These are phyloP conservation scores for Chesias legatella DNA, from an alignment of 2,888 invertebrate species.

Conservation along the genomic window DNA sequence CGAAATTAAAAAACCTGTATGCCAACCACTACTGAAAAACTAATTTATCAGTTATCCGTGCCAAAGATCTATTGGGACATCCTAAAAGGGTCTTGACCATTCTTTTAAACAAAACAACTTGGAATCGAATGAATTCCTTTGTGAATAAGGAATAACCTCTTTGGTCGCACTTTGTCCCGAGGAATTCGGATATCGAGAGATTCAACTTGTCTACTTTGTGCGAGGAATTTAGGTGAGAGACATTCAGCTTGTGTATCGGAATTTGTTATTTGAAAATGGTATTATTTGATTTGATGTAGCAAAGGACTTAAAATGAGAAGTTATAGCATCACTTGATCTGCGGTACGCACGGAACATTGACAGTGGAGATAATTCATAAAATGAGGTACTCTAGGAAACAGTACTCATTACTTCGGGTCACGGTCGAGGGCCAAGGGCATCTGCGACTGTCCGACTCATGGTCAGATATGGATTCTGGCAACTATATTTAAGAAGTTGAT, in stretches of 20 bases:
- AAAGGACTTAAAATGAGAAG: too few relatives aligned
- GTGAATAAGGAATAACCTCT: constrained; percentile 23
- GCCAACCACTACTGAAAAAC: constrained; percentile 19
- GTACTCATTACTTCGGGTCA: too few relatives aligned
- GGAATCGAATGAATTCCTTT: constrained; percentile 24
- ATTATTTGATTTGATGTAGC: constrained; percentile 2
- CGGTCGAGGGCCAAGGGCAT: too few relatives aligned
- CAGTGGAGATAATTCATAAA: too few relatives aligned
- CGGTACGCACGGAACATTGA: too few relatives aligned
- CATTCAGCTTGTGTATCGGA: constrained; percentile 2
- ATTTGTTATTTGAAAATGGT: constrained; percentile 3
- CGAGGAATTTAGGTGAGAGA: constrained; percentile 6
- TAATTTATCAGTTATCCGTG: constrained; percentile 35
- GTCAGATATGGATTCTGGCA: too few relatives aligned
- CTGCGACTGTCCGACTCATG: too few relatives aligned
- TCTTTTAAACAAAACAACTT: constrained; percentile 34
- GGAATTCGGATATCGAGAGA: constrained; percentile 16
- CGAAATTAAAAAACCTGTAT: not conserved
- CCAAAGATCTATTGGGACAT: constrained; percentile 30
- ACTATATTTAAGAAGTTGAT: too few relatives aligned
- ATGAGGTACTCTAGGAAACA: too few relatives aligned
- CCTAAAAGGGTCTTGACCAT: constrained; percentile 30
- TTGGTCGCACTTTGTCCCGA: constrained; percentile 20
- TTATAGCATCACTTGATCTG: too few relatives aligned
- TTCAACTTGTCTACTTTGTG: constrained; percentile 13